Evolutionary conservation across 2,888 invertebrate species (phyloP), one percentile per base, ranked within the genome.

Genomic region (Pinctada fucata): DNA sequence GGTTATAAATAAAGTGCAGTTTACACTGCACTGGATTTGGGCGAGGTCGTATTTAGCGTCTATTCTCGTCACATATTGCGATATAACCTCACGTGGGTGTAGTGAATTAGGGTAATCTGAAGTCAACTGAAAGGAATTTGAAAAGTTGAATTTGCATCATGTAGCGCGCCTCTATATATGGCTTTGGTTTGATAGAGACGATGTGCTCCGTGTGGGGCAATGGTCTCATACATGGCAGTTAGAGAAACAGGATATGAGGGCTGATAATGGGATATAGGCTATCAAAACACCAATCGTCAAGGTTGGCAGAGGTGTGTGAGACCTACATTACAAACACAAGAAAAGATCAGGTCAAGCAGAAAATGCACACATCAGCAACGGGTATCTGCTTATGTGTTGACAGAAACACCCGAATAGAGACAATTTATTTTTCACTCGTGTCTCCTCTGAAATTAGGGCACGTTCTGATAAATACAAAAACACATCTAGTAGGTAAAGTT

Each of bases 51-150:
- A 13, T 58, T 58, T 58, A 58, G 13, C 31, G 31, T 31, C 31
- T 31, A 31, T 31, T 31, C 31, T 31, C 31, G 31, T 31, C 31
- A 31, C 31, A 31, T 31, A 31, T 31, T 31, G 31, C 31, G 31
- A 31, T 31, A 31, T 31, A 31, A 31, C 31, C 31, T 31, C 31
- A 58, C 58, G 58, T 66, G 68, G 16, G 47, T 68, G 68, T 68
- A 47, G 68, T 31, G 4, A 68, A 68, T 47, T 68, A 68, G 68
- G 68, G 10, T 68, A 68, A 68, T 45, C 31, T 68, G 6, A 45
- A 68, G 45, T 68, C 68, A 68, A 4, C 13, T 45, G 47, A 68
- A 68, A 45, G 68, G 68, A 68, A 68, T 68, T 68, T 45, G 47
- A 47, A 68, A 31, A 68, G 16, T n/a, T 68, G 8, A 72, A 72